Evolutionary conservation across 1,140 invertebrate genomes (phyloP), one percentile per base, ranked within the genome.

Genomic region (Micrasema longulum): DNA sequence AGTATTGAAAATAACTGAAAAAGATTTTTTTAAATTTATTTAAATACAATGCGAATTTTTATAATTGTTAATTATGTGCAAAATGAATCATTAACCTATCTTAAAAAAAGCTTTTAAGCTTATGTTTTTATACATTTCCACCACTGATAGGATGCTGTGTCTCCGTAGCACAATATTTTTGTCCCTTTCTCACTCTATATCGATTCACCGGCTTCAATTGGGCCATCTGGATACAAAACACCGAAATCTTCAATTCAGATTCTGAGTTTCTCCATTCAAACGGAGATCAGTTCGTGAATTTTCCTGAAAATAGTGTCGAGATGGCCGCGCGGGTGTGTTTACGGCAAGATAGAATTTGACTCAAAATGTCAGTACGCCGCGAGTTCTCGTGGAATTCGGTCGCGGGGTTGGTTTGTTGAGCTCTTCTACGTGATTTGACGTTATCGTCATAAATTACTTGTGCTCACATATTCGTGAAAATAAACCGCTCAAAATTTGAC

Each of bases 211-310:
- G 55, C 55, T 60, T 38, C 36, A 7, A 9, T 4, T n/a, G 35
- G 55, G 55, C 55, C 55, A 60, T 60, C 55, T 60, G 18, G 55
- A 60, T 38, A 38, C 55, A 60, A 60, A 60, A 60, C 55, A 60
- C 35, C 36, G 10, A 20, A 38, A 4, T 38, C 41, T 60, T 7
- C 16, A 6, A 7, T 36, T 16, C 16, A 16, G 6, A 38, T 31
- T 60, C 36, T 36, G 10, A 23, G 36, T 9, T 38, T 10, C 36
- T 20, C 35, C 36, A 18, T 43, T 41, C 55, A 10, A 41, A 60
- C 18, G 35, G 5, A 11, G n/a, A 12, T 35, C 35, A 16, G 55
- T 18, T 41, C 31, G 16, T 7, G 3, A 18, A 38, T 41, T 38
- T 41, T 60, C 55, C 55, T 31, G 55, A 60, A 60, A 41, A 22